A percentile compares a stretch with the other conserved stretches of the same genome.
phyloP scores from a whole-genome alignment of 1,140 invertebrate genomes.

The Oncopodura yosiiana region DNA sequence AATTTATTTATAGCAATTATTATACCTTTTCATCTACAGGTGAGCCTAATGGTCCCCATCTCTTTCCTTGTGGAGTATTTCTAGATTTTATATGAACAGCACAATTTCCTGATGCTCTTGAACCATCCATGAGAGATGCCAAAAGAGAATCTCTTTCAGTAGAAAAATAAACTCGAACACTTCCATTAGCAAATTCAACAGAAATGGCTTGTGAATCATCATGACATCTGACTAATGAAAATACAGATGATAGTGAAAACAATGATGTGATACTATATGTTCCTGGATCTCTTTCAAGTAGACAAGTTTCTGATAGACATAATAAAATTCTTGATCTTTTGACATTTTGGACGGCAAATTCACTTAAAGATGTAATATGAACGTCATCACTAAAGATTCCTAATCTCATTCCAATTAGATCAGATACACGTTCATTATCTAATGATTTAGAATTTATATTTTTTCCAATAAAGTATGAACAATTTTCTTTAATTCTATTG shows the following conservation, averaged over 20 bases:
- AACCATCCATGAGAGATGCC: constrained; percentile 89
- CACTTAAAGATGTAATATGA: constrained; percentile 78
- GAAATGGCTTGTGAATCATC: constrained; percentile 87
- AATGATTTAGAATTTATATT: constrained; percentile 9
- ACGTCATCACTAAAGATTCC: constrained; percentile 61
- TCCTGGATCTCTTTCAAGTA: constrained; percentile 91
- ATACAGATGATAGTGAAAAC: constrained; percentile 45
- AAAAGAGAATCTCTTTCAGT: constrained; percentile 84
- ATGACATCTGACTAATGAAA: constrained; percentile 78
- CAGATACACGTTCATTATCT: constrained; percentile 11
- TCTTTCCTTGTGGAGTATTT: constrained; percentile 66
- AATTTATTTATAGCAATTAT: too few relatives aligned
- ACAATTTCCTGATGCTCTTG: constrained; percentile 88
- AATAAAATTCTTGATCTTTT: constrained; percentile 63
- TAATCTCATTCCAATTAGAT: constrained; percentile 20
- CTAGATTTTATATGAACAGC: constrained; percentile 93
- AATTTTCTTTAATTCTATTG: constrained; percentile 25
- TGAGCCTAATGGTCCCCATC: constrained; percentile 76
- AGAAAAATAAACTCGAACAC: constrained; percentile 74
- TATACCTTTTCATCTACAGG: constrained; percentile 81
- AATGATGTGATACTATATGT: constrained; percentile 55
- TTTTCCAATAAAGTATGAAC: constrained; percentile 24
- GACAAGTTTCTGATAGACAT: constrained; percentile 90
- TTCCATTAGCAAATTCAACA: constrained; percentile 89
- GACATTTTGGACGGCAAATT: constrained; percentile 85